Evolutionary conservation across 92 coral and sea anemone genomes (phyloP), one percentile per base, ranked within the genome.

Genomic region (Parazoanthus darwini): DNA sequence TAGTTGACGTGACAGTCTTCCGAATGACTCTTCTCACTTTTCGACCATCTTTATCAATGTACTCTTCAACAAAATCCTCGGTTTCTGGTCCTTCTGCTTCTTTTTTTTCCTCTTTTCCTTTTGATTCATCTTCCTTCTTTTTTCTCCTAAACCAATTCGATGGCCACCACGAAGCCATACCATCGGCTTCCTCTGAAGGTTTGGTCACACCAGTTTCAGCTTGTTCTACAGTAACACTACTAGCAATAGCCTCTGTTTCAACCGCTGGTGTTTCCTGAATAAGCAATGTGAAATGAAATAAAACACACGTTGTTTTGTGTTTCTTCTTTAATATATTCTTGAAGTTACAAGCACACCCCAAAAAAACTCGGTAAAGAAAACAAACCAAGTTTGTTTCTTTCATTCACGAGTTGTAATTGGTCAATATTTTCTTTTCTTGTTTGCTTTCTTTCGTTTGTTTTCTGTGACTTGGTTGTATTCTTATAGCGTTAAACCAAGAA

Each of bases 11-110:
- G 54, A 89, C 89, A 85, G 91, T 89, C 15, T 86, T 91, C 72
- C 88, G 90, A 14, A 91, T 73, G 26, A 92, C 87, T 72, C 90
- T 91, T 72, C 85, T 91, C 37, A 94, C 94, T 48, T 80, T 86
- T 38, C 90, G 93, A 1, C 95, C 97, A 68, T 94, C 81, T 65
- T 94, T 91, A 81, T 94, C 97, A 74, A 82, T 81, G 76, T 89
- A 93, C 80, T 94, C 98, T 71, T 91, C 91, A 14, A 85, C 85
- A 36, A 89, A 59, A 81, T 91, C 92, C 36, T 91, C 93, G 16
- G 81, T 92, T 44, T 89, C 92, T 59, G 89, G 88, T 88, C 80
- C 84, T 13, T 86, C 94, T 36, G 90, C 66, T 76, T 91, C 72
- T 54, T 36, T 26, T 48, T 22, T 42, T 23, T 82, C 48, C 72